Evolutionary conservation across 2,888 invertebrate species (phyloP).

Genomic region (Apeira syringaria): DNA sequence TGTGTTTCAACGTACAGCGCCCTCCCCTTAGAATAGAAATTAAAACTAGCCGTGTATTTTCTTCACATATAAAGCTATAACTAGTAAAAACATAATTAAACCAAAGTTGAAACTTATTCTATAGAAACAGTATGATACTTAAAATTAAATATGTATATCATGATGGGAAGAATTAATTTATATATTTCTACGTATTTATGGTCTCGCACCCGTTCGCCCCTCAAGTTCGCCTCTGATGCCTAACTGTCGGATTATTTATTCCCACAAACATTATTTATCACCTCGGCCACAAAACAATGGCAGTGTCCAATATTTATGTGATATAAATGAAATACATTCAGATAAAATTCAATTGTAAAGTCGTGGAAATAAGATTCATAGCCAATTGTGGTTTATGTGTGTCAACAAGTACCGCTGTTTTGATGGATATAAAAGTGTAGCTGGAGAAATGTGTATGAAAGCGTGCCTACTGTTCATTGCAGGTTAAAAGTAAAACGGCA

Average conservation of each 20-base stretch:
- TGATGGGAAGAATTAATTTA: no score
- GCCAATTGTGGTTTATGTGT: slow-evolving; percentile 1
- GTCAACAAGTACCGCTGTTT: slow-evolving; percentile 1
- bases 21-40: no score
- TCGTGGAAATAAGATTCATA: slow-evolving; percentile 1
- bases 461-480: slow-evolving; percentile 4
- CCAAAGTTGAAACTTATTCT: no score
- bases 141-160: no score
- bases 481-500: not conserved
- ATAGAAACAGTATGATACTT: no score
- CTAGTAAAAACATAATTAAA: no score
- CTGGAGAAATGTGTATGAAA: slow-evolving; percentile 6
- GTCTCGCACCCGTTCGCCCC: no score
- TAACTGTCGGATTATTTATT: slow-evolving; percentile 3
- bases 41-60: no score
- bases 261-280: slow-evolving; percentile 2
- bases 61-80: no score
- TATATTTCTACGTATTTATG: no score
- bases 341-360: slow-evolving; percentile 8
- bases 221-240: no score
- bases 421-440: slow-evolving; percentile 5
- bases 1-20: no score
- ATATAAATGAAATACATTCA: not conserved
- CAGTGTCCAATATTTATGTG: slow-evolving; percentile 3
- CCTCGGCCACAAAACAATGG: slow-evolving; percentile 5